Conservation (phyloP, 2,113 vertebrate genomes). For the Heloderma charlesbogerti region DNA sequence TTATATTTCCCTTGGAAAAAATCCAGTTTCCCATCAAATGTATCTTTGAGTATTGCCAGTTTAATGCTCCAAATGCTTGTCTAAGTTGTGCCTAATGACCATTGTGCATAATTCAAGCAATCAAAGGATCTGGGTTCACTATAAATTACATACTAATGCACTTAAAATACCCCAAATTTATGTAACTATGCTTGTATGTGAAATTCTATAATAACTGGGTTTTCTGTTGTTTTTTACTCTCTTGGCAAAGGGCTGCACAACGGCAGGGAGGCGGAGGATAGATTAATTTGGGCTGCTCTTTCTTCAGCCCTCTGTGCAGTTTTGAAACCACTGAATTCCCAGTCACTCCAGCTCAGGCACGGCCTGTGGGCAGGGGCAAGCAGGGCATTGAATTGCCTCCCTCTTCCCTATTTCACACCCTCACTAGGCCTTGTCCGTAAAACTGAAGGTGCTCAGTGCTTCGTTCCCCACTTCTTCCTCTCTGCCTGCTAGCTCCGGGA, state of each 20-base stretch:
- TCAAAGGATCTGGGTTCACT: not conserved
- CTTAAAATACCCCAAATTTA: not conserved
- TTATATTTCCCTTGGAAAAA: constrained; percentile 25
- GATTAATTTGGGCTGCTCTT: not conserved
- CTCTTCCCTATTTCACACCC: no score
- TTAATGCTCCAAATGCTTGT: not conserved
- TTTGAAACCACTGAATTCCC: not conserved
- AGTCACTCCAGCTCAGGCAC: not conserved
- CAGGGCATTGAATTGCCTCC: no score
- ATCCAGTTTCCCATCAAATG: constrained; percentile 1
- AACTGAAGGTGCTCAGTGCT: no score
- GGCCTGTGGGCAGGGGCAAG: no score
- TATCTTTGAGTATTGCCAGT: not conserved
- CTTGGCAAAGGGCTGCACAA: not conserved
- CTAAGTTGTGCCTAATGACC: not conserved
- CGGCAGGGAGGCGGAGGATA: no score
- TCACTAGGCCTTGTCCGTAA: no score
- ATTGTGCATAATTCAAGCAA: not conserved
- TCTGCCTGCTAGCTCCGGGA: no score
- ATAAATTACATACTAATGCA: not conserved
- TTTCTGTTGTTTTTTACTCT: no score
- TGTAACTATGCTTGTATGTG: not conserved
- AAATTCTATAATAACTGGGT: not conserved
- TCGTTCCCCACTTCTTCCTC: no score
- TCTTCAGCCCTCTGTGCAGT: no score